phyloP scores from a whole-genome alignment of 2,113 vertebrate species.

The Tetrax tetrax region DNA sequence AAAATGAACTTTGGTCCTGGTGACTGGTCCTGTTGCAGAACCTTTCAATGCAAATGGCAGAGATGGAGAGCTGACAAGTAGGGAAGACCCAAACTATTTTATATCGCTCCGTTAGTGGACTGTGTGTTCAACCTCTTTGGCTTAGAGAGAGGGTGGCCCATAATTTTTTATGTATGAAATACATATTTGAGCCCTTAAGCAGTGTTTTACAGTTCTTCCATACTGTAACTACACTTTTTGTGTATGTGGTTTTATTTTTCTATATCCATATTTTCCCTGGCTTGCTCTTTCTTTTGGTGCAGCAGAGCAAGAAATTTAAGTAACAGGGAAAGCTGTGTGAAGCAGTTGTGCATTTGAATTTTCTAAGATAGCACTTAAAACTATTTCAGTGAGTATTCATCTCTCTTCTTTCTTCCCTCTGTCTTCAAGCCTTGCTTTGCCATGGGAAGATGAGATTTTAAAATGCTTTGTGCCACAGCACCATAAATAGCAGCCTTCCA shows the following conservation, averaged over 20 bases:
- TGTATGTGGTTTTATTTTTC: neutral
- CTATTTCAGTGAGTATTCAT: neutral
- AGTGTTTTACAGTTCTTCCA: neutral
- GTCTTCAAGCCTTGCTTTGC: neutral
- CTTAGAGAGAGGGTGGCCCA: neutral
- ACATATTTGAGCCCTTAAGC: neutral
- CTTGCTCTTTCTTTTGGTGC: neutral
- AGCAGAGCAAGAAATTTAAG: neutral
- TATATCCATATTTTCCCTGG: fast-evolving
- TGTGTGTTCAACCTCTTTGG: no score
- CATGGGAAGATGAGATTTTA: neutral
- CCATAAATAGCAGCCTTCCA: no score
- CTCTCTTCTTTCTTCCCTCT: neutral
- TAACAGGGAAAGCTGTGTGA: neutral
- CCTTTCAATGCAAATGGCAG: neutral
- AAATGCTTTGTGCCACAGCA: neutral
- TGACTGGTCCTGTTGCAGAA: neutral
- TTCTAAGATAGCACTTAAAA: neutral
- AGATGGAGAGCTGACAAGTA: neutral
- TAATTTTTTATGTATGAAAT: neutral
- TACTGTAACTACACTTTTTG: neutral
- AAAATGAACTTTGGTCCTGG: neutral
- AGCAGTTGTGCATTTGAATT: neutral
- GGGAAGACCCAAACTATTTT: neutral
- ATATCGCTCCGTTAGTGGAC: neutral